Evolutionary conservation across 1,140 invertebrate species (phyloP), one percentile per base, ranked within the genome.

Genomic region (Microvelia longipes): DNA sequence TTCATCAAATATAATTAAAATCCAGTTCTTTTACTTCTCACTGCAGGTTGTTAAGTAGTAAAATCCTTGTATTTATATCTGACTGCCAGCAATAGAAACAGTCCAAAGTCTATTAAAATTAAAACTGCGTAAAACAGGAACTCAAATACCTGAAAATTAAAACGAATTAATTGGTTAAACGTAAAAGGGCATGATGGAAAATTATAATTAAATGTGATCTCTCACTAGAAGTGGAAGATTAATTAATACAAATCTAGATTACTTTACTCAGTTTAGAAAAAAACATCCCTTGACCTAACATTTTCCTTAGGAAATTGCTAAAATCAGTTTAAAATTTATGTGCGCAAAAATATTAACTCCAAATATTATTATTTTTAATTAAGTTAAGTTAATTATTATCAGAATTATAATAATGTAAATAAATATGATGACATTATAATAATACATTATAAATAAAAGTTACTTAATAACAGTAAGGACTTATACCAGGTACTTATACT

Each of bases 51-150:
- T 64, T 26, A 64, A 64, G 62, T 64, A 26, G 62, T 24, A 64
- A 24, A 64, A 24, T 64, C 62, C 25, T 67, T 67, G 61, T 69
- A 69, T 63, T 86, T 85, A 75, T 91, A 92, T 67, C 81, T 81
- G 70, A 83, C 81, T 1, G 91, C 88, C 85, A 96, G 85, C 0
- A 86, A 76, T 62, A 85, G 84, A 75, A 97, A 96, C 25, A 95
- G 77, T 0, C 90, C 60, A 81, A 94, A 92, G 74, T 93, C 91
- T 0, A 85, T 74, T 65, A 88, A 78, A 92, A 97, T 95, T 0
- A 96, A 79, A 0, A 83, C 87, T 50, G 93, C 90, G 78, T 93
- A 97, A 0, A 96, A 79, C 81, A 94, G 89, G 79, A 95, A 94
- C 77, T 96, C 92, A 29, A 83, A 84, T 27, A 87, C 86, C 91